Evolutionary conservation across 2,797 vertebrate genomes (phyloP), one percentile per base, ranked within the genome.

Genomic region (Labroides dimidiatus): DNA sequence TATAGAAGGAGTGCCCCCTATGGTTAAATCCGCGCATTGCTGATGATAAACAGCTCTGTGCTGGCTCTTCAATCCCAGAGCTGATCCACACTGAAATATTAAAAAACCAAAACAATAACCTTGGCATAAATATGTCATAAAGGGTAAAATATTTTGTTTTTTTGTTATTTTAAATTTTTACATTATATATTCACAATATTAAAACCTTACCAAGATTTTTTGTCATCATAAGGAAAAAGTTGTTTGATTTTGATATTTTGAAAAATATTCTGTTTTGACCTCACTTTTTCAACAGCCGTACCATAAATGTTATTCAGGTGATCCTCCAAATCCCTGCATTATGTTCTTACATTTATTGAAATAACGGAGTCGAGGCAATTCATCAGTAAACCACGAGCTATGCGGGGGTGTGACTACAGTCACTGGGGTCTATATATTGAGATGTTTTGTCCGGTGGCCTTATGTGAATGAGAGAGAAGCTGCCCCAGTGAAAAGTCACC

Each of bases 401-500:
- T 69, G 70, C 81, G 90, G 90, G 93, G 92, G 93, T 91, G 93
- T 94, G 93, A 88, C 93, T 93, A 87, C 85, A 87, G 83, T 87
- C 82, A 68, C 85, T 62, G 86, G 88, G 84, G 86, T 78, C 89
- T 96, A 96, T 96, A 96, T 95, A 97, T 93, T 86, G 84, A 85
- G 90, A 91, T 91, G 84, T 82, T 89, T 77, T 72, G 76, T 62
- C 49, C 83, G 36, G 30, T 72, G 78, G 49, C 77, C 79, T 77
- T 86, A 92, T 90, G 92, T 78, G 92, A 91, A 87, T 88, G 88
- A 86, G 81, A 78, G 87, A 69, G 82, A 76, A 84, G 89, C 90
- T 79, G 72, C 71, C 75, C 76, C 81, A 67, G 70, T 63, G 76
- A 63, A 80, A 81, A 82, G 73, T 86, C 69, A 51, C 67, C 72